Evolutionary conservation across 35 echinoderm and acorn worm species (phyloP), one percentile per base, ranked within the genome.

Genomic region (Lytechinus pictus): DNA sequence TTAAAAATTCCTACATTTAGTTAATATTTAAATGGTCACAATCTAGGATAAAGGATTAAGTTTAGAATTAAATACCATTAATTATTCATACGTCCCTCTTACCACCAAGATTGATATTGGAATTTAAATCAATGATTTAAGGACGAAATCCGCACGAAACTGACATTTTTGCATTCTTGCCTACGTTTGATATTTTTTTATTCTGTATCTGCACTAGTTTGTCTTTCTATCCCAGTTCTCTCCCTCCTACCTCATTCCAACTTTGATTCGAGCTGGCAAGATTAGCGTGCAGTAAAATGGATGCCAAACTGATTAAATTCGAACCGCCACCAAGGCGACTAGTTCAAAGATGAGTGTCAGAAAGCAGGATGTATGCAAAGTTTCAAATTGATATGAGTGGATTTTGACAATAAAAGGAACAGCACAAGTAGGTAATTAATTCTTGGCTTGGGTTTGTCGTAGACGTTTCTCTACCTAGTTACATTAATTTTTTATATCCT

Each of bases 341-440:
- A 79, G n/a, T 79, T 19, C 16, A 79, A 24, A 79, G 66, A 16
- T 24, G 66, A 79, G 66, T 79, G 66, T 79, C 66, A 79, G 21
- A 79, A 79, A 79, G 66, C n/a, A 79, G 66, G 66, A 79, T 79
- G 5, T 79, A 79, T 8, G 66, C 66, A 79, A n/a, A 79, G 66
- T 79, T 24, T 24, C 66, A 24, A 79, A 52, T 90, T 90, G 88
- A 90, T 8, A 90, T 90, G 88, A 90, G 88, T 90, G 88, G 88
- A 90, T 90, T 90, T 90, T 90, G 88, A 90, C 88, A 90, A 90
- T 90, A 54, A 54, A 90, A 90, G 52, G 29, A 90, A 54, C 88
- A 90, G 88, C 88, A 90, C 52, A 90, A 90, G 27, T 90, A 90
- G 88, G 16, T 52, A 90, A 90, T 90, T 90, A 90, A 51, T 90